Percentiles rank a stretch among this genome's conserved stretches.
phyloP scores from a whole-genome alignment of 2,797 vertebrate species.

The Acrossocheilus wenchowensis region DNA sequence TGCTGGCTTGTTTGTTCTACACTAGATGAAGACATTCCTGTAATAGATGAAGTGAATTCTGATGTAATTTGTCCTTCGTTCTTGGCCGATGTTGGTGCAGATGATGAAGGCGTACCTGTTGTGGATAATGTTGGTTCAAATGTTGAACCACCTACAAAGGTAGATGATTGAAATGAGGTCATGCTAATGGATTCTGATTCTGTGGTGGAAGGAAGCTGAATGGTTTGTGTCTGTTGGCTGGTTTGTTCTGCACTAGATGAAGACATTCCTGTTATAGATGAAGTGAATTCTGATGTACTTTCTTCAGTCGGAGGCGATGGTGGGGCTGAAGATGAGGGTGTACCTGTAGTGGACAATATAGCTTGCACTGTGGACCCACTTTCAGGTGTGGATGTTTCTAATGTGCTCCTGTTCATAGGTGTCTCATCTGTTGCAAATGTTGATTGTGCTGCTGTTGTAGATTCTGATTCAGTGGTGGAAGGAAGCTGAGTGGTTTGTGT shows the following conservation, averaged over 20 bases:
- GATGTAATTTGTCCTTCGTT: too few relatives aligned
- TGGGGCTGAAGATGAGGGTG: not conserved
- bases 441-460: not conserved
- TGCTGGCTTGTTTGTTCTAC: too few relatives aligned
- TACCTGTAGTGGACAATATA: not conserved
- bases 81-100: too few relatives aligned
- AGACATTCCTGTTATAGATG: too few relatives aligned
- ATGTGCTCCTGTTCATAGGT: not conserved
- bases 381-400: not conserved
- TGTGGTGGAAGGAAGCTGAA: not conserved
- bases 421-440: not conserved
- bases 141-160: too few relatives aligned
- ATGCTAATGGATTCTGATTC: too few relatives aligned
- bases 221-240: not conserved
- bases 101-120: too few relatives aligned
- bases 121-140: too few relatives aligned
- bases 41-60: too few relatives aligned
- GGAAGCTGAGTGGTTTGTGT: not conserved
- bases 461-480: too few relatives aligned
- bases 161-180: too few relatives aligned
- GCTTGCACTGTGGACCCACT: not conserved
- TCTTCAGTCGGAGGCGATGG: rapidly evolving
- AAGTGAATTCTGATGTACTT: not conserved
- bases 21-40: too few relatives aligned
- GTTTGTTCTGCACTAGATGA: not conserved